phyloP scores from a whole-genome alignment of 1,140 invertebrate genomes.

The Solen grandis region DNA sequence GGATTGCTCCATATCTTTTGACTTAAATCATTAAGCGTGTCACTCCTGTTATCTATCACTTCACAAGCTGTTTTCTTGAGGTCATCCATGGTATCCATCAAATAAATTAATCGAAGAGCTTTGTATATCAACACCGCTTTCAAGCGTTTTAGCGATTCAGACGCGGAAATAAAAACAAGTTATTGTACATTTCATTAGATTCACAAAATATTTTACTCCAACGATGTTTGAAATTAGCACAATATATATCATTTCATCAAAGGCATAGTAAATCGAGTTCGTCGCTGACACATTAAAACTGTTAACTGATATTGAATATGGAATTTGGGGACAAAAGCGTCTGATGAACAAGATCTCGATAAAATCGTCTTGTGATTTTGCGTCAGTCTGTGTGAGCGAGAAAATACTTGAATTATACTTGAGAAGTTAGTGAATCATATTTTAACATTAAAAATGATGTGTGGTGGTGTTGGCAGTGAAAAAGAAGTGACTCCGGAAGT shows the following conservation, averaged over 20 bases:
- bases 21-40: slow-evolving; percentile 63
- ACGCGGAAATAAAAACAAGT: slow-evolving; percentile 11
- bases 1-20: slow-evolving; percentile 77
- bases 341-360: not conserved
- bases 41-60: slow-evolving; percentile 64
- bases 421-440: no score
- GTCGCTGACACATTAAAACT: not conserved
- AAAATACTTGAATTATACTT: no score
- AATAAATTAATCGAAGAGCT: not conserved
- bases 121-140: not conserved
- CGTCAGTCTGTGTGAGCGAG: no score
- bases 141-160: slow-evolving; percentile 2
- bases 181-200: not conserved
- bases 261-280: no score
- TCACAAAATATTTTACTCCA: slow-evolving; percentile 4
- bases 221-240: not conserved
- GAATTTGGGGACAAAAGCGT: not conserved
- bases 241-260: no score
- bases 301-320: not conserved
- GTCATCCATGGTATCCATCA: slow-evolving; percentile 44
- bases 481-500: slow-evolving; percentile 12
- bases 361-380: slow-evolving; percentile 29
- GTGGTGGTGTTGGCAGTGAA: slow-evolving; percentile 5
- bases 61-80: slow-evolving; percentile 58
- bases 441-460: slow-evolving; percentile 19